Base-by-base conservation (phyloP, 2,888 invertebrate genomes). In the Odontothrips loti region DNA sequence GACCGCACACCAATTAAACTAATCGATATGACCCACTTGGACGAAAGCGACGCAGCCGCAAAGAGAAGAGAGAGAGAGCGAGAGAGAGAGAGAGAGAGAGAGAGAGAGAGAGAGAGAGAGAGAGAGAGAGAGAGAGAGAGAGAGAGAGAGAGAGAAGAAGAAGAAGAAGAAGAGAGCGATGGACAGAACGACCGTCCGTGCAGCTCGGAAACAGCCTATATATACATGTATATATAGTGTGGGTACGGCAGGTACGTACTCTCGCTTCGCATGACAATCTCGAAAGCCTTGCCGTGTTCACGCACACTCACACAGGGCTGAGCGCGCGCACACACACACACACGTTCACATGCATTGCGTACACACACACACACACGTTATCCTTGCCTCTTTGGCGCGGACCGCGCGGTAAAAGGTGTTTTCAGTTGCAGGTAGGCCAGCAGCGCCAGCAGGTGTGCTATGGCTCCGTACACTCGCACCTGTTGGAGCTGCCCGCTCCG, bases 241-340 rank as follows among this genome's bases (percentile, higher is more conserved):
- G 9, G 51, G 20, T 58, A 17, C n/a, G 58, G 58, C 58, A 58
- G 58, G 58, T 58, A 58, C 34, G 58, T 15, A 58, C 58, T 12
- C 12, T 27, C 68, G 68, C 68, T 75, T 27, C 68, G 68, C 68
- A 75, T 75, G 68, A 75, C 68, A 75, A 75, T 75, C 68, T 75
- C 68, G 68, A 75, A 75, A 75, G 68, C 68, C 68, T 75, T 27
- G 68, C 68, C 68, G 27, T 75, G 68, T 75, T 27, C 68, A 75
- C 27, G 23, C 68, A 75, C 68, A 27, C 68, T 23, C 23, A 27
- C 68, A 23, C 68, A 75, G n/a, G n/a, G n/a, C n/a, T n/a, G n/a
- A n/a, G n/a, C 23, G 12, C 68, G 10, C 68, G 27, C 68, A 27
- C 68, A 27, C 68, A 27, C 27, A 12, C 68, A 12, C 68, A 27